These are phyloP conservation scores for Lycaena phlaeas DNA, from an alignment of 2,888 invertebrate species.

Conservation along the genomic window DNA sequence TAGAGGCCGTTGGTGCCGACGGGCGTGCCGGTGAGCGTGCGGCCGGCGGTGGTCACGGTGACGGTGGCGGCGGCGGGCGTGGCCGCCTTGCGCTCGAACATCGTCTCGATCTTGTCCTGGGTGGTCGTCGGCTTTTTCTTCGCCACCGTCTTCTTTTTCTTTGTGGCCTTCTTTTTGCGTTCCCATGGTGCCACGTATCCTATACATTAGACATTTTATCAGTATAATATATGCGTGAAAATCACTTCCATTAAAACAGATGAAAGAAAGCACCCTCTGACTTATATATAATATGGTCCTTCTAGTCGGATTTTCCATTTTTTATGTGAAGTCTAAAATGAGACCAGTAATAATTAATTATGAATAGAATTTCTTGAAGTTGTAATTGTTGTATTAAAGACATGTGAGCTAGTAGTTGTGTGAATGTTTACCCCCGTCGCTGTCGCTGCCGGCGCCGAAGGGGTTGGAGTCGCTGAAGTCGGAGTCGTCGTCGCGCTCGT, in stretches of 20 bases:
- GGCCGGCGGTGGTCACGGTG: constrained; percentile 33
- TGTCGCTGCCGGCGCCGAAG: constrained; percentile 84
- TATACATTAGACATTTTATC: neutral
- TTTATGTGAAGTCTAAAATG: no score
- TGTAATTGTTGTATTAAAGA: no score
- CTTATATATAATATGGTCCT: no score
- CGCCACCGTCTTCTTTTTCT: constrained; percentile 69
- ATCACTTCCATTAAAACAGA: no score
- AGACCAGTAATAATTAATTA: no score
- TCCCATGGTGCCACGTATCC: constrained; percentile 77
- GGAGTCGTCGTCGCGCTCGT: constrained; percentile 33
- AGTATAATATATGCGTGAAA: no score
- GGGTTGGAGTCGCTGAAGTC: constrained; percentile 89
- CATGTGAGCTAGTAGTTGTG: no score
- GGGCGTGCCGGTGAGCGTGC: constrained; percentile 51
- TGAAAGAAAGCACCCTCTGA: no score
- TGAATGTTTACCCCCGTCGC: constrained; percentile 80
- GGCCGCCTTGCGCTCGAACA: constrained; percentile 69
- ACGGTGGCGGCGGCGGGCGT: constrained; percentile 35
- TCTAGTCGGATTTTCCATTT: no score
- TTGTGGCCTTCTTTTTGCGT: constrained; percentile 77
- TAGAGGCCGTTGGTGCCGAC: constrained; percentile 64
- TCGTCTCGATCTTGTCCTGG: constrained; percentile 85
- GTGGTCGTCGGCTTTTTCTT: constrained; percentile 77
- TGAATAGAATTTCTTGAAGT: no score